Evolutionary conservation across 2,888 invertebrate species (phyloP), one percentile per base, ranked within the genome.

Genomic region (Hydraecia micacea): DNA sequence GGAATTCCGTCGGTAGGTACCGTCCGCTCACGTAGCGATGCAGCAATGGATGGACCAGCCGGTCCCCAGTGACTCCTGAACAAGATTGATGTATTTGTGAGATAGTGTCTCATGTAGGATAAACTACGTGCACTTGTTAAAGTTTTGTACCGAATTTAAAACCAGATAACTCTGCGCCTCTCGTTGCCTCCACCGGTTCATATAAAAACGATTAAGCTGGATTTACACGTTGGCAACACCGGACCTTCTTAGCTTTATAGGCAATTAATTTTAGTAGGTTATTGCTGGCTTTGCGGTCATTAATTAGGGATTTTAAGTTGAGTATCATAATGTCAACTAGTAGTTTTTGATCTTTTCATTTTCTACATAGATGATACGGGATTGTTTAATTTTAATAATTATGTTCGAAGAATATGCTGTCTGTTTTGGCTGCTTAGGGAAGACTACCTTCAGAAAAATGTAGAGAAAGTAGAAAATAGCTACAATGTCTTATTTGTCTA

Each of bases 81-180:
- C 93, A 94, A 96, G 95, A 95, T 96, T 95, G 95, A 96, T 95
- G 95, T 92, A 91, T 93, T 91, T 90, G 90, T 82, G 88, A 89
- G 90, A 91, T 90, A 88, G 86, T 88, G 89, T 90, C 91, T 88
- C 90, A 87, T 89, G 88, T 90, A 66, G 86, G 87, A 88, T 88
- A 89, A 88, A 89, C 86, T 88, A 88, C 88, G 87, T 87, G 83
- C 79, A 83, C 77, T 85, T 79, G 84, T 85, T 85, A 85, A 75
- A 85, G 79, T 83, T 85, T 87, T 83, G 83, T 86, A 63, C 66
- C 36, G 76, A 87, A 86, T 83, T 80, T 60, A 68, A 79, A 85
- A 58, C 55, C 55, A 73, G 62, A 18, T 39, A 11, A 36, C 21
- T 15, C 25, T 60, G 62, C 18, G n/a, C 11, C 28, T 46, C 13